Evolutionary conservation across 1,140 invertebrate genomes (phyloP).

Genomic region (Pseudomyrmex cubaensis): DNA sequence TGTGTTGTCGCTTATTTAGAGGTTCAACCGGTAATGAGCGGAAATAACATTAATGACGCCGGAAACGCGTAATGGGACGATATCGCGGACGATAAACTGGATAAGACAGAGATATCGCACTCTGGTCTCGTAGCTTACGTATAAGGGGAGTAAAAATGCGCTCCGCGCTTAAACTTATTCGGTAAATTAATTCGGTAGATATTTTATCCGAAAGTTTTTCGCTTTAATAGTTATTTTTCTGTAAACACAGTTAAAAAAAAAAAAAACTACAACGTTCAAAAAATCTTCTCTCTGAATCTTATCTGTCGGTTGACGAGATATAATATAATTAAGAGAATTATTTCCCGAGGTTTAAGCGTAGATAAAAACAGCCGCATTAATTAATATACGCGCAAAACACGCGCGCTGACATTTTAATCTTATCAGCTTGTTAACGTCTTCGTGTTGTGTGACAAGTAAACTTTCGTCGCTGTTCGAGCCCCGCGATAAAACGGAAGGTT

Average conservation of each 20-base stretch:
- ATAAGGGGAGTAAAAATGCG: neutral
- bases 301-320: too few relatives aligned
- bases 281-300: neutral
- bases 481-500: constrained; percentile 38
- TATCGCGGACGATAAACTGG: neutral
- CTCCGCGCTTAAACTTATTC: neutral
- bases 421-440: constrained; percentile 27
- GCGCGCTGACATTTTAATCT: constrained; percentile 23
- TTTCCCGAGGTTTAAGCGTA: neutral
- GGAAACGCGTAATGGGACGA: neutral
- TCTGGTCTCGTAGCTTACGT: neutral
- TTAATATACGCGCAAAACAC: neutral
- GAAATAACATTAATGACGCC: constrained; percentile 39
- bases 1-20: constrained; percentile 21
- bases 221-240: neutral
- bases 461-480: neutral
- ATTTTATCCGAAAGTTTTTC: too few relatives aligned
- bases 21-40: neutral
- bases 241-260: neutral
- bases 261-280: neutral
- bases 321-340: neutral
- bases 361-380: neutral
- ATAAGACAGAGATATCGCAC: neutral
- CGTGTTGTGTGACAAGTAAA: constrained; percentile 15
- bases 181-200: neutral